Percentiles rank a stretch among this genome's conserved stretches.
Evolutionary conservation across 2,113 vertebrate species (phyloP).

Genomic region (Syngnathus floridae): DNA sequence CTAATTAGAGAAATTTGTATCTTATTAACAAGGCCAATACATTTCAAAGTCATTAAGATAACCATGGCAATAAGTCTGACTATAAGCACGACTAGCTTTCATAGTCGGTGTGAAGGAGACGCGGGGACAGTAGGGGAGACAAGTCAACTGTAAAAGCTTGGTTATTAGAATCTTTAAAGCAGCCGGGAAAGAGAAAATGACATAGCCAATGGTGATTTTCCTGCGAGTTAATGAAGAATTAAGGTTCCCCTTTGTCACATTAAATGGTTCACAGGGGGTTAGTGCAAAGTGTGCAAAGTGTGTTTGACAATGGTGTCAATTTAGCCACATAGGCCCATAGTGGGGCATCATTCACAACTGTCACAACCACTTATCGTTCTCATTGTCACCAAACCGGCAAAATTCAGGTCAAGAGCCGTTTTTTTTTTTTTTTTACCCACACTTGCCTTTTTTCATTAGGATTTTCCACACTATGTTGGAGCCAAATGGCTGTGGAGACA

Average conservation of each 20-base stretch:
- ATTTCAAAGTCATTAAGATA: constrained; percentile 99
- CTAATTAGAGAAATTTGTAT: constrained; percentile 96
- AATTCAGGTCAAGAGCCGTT: constrained; percentile 74
- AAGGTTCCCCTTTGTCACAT: constrained; percentile 91
- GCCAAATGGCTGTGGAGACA: constrained; percentile 56
- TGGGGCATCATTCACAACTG: constrained; percentile 88
- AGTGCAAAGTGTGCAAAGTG: constrained; percentile 55
- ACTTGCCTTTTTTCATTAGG: constrained; percentile 53
- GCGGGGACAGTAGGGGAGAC: constrained; percentile 66
- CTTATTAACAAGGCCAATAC: constrained; percentile 96
- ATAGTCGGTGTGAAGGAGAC: constrained; percentile 64
- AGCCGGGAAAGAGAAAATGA: constrained; percentile 90
- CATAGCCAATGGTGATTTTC: constrained; percentile 84
- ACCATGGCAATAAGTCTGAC: constrained; percentile 93
- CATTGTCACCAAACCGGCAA: constrained; percentile 79
- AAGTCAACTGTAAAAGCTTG: constrained; percentile 90
- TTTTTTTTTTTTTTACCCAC: constrained; percentile 7
- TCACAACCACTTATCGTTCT: constrained; percentile 90
- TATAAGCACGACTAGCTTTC: constrained; percentile 87
- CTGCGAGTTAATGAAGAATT: constrained; percentile 93
- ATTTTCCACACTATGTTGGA: constrained; percentile 58
- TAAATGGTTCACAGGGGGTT: constrained; percentile 84
- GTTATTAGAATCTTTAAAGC: constrained; percentile 95
- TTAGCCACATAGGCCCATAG: constrained; percentile 77
- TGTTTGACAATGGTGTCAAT: constrained; percentile 86